Percentiles rank a stretch among this genome's conserved stretches.
Conservation (phyloP, 1,140 invertebrate genomes). For the Atopsyche davidsoni region DNA sequence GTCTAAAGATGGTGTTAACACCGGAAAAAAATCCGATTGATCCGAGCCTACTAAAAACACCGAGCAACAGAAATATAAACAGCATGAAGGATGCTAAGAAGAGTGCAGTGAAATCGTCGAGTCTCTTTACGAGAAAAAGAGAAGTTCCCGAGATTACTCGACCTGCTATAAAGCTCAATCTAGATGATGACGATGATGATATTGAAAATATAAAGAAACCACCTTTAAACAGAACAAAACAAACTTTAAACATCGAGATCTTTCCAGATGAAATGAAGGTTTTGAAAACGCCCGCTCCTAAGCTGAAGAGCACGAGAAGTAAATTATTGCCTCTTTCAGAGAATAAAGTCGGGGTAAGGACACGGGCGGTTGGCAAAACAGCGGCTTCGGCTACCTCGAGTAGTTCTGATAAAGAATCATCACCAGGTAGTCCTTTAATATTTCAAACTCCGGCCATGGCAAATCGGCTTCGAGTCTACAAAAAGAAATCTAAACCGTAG, state of each 20-base stretch:
- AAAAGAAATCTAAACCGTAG: no score
- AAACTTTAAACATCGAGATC: not conserved
- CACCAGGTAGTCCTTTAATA: no score
- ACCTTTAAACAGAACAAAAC: not conserved
- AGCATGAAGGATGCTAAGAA: conserved; percentile 7
- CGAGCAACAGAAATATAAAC: not conserved
- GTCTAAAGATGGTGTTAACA: conserved; percentile 19
- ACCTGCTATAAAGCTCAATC: conserved; percentile 20
- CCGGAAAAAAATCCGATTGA: conserved; percentile 15
- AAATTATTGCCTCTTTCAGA: not conserved
- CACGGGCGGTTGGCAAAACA: not conserved
- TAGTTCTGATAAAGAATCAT: no score
- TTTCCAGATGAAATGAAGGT: not conserved
- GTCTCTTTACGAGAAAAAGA: conserved; percentile 1
- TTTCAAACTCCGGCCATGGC: no score
- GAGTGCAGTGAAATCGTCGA: conserved; percentile 2
- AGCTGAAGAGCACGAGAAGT: not conserved
- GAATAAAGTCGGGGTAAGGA: not conserved
- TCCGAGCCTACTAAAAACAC: conserved; percentile 7
- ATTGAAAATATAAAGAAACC: no score
- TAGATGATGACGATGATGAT: conserved; percentile 20
- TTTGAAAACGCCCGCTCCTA: conserved; percentile 6
- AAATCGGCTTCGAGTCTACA: no score
- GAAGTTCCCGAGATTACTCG: conserved; percentile 16
- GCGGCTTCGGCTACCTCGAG: no score